Conservation (phyloP, 2,888 invertebrate genomes). For the Synergus gifuensis region DNA sequence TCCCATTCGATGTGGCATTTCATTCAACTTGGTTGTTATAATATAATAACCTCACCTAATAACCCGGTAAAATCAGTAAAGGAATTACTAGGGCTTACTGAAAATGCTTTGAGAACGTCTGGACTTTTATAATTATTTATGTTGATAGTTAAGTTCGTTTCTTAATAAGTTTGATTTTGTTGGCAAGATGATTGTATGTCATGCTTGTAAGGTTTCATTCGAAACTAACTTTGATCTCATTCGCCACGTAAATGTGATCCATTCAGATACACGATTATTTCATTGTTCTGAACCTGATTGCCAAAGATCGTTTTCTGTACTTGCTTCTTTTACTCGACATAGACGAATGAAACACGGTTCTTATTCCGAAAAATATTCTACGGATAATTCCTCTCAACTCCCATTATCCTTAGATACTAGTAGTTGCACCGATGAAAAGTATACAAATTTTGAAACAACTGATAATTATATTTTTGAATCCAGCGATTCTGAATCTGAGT, state of each 20-base stretch:
- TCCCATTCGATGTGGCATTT: conserved; percentile 42
- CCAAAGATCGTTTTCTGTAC: conserved; percentile 15
- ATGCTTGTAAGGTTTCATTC: conserved; percentile 18
- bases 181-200: conserved; percentile 33
- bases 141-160: neutral
- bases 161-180: neutral
- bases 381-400: neutral
- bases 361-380: neutral
- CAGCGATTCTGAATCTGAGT: conserved; percentile 24
- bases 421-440: neutral
- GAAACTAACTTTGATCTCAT: conserved; percentile 22
- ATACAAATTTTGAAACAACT: neutral
- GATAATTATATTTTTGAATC: conserved; percentile 25
- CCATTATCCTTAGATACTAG: neutral
- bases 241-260: conserved; percentile 21
- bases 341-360: conserved; percentile 16
- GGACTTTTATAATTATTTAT: neutral
- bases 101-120: neutral
- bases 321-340: conserved; percentile 30
- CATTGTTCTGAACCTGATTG: conserved; percentile 31
- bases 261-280: neutral
- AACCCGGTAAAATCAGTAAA: neutral
- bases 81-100: neutral
- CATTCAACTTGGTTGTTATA: conserved; percentile 20
- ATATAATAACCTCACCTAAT: conserved; percentile 6